Evolutionary conservation across 2,113 vertebrate genomes (phyloP), one percentile per base, ranked within the genome.

Genomic region (Alexandromys fortis): DNA sequence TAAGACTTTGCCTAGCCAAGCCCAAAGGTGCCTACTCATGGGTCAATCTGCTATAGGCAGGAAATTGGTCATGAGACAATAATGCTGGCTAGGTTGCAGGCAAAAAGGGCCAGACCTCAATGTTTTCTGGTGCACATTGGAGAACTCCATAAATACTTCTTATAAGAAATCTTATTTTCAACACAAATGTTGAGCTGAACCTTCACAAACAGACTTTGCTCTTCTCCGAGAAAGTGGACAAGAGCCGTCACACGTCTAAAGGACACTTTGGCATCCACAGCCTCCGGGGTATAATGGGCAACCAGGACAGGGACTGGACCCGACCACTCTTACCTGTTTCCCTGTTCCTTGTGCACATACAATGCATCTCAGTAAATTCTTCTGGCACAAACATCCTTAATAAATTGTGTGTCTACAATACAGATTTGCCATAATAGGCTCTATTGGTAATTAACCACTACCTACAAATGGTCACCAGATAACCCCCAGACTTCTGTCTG

Each of bases 401-500:
- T 77, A 88, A 77, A 92, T 22, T 91, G 8, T 28, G 79, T 21
- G 75, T 79, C 85, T 6, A 92, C 92, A 68, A 92, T 47, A 82
- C 19, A 94, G 2, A 79, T 52, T 81, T 93, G 49, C 81, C 38
- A 47, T 68, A 81, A 94, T 63, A 70, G 52, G 85, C 26, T 89
- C 94, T 38, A 52, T 91, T 52, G 52, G 75, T 45, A 91, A 91
- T 86, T 55, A 94, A 67, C 24, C 45, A 61, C n/a, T 45, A 38
- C 26, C 67, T 65, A 30, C 52, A 63, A 38, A 61, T 2, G 78
- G 55, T 95, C 49, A 94, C 24, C 22, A 83, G 72, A 30, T 86
- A 88, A 65, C 65, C 81, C 92, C 85, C 61, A 94, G 35, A 35
- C 67, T 93, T 93, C 35, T 87, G 21, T 93, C 86, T 95, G 22